Evolutionary conservation across 2,888 invertebrate species (phyloP).

Genomic region (Hypsopygia costalis): DNA sequence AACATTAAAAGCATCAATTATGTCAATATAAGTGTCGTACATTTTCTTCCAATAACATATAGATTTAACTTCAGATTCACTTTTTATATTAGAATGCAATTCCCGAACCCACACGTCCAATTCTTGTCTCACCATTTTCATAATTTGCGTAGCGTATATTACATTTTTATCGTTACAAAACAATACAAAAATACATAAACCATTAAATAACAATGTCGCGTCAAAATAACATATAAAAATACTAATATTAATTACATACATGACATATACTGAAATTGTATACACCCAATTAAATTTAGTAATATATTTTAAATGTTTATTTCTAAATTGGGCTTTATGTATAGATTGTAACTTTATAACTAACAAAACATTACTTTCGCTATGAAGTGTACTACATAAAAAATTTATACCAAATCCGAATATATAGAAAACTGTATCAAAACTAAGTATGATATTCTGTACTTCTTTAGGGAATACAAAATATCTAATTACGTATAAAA

Average conservation of each 20-base stretch:
- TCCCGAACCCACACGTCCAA: neutral
- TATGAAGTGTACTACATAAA: neutral
- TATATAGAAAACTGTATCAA: neutral
- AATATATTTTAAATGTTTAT: neutral
- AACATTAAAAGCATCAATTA: neutral
- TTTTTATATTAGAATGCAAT: neutral
- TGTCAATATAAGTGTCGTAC: neutral
- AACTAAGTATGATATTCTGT: neutral
- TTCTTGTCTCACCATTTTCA: neutral
- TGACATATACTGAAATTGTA: neutral
- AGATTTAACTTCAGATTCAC: constrained; percentile 11
- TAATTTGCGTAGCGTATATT: neutral
- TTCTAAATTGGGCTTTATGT: neutral
- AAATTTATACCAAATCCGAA: neutral
- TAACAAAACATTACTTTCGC: neutral
- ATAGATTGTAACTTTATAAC: neutral
- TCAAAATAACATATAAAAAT: neutral
- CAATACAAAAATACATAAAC: neutral
- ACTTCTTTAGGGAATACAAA: neutral
- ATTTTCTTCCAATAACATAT: neutral
- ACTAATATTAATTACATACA: neutral
- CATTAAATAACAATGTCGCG: neutral
- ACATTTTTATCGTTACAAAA: neutral
- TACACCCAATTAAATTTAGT: neutral
- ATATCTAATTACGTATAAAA: neutral